Conservation (phyloP, 1,140 invertebrate genomes). For the Mylabris phalerata region DNA sequence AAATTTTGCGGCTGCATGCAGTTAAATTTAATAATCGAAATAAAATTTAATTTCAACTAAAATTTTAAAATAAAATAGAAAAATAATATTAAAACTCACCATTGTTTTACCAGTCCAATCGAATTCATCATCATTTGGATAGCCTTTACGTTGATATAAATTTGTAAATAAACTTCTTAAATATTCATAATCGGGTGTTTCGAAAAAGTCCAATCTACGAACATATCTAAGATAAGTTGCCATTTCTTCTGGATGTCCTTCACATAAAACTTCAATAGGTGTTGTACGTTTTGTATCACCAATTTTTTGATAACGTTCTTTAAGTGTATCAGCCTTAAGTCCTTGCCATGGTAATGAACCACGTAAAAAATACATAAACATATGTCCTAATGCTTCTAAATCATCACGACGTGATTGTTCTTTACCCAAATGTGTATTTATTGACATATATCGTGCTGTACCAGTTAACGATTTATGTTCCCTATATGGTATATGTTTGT, state of each 20-base stretch:
- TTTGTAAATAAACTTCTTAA: constrained; percentile 91
- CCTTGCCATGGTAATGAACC: constrained; percentile 99
- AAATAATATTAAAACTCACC: constrained; percentile 49
- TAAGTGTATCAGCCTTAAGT: constrained; percentile 97
- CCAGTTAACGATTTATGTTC: constrained; percentile 99
- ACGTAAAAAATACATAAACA: constrained; percentile 99
- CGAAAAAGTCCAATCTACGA: constrained; percentile 96
- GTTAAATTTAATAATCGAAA: constrained; percentile 1
- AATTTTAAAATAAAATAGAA: neutral
- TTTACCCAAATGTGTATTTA: constrained; percentile 99
- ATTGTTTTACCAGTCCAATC: constrained; percentile 97
- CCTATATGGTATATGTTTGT: constrained; percentile 99
- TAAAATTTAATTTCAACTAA: neutral
- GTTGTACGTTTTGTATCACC: constrained; percentile 98
- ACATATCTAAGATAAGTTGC: constrained; percentile 97
- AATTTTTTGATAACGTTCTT: constrained; percentile 99
- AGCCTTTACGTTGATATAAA: constrained; percentile 89
- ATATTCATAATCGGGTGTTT: constrained; percentile 99
- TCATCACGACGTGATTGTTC: constrained; percentile 99
- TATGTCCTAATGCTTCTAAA: constrained; percentile 97
- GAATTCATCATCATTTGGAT: constrained; percentile 91
- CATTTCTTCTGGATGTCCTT: constrained; percentile 96
- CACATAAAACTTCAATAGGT: constrained; percentile 94
- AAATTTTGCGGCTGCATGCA: constrained; percentile 60
- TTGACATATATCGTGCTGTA: constrained; percentile 99